Base-by-base conservation (phyloP, 1,140 invertebrate genomes). In the Proctacanthus coquilletti region DNA sequence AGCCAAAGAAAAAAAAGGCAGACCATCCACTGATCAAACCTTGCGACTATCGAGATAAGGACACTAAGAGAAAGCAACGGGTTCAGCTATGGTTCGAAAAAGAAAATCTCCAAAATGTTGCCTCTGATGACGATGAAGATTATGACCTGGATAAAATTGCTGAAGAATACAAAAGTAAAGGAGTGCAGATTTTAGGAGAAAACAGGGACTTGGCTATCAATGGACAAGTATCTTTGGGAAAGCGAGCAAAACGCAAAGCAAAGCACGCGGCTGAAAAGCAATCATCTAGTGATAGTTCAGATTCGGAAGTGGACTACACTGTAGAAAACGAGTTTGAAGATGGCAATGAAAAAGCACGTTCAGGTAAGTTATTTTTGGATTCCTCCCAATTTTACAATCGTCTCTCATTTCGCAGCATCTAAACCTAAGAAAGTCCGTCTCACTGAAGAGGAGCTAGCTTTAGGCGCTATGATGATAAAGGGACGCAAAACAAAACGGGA, bases 31-130 rank as follows among this genome's bases (percentile, higher is more conserved):
- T 94, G 0, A 65, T 94, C 8, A 86, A 84, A 11, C 85, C 89
- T 52, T 63, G 92, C 21, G 86, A 91, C 53, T 63, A 72, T 37
- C 70, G 77, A 14, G 75, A 82, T 38, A 77, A 77, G 45, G 70
- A 77, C 31, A 70, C 75, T 1, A 81, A 75, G 50, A 68, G 73
- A 25, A 63, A 75, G 29, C 72, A 78, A 40, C 86, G 84, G 60
- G 83, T 84, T 1, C 70, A 86, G 44, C 59, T 84, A 9, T 95
- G 88, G 87, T 94, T 93, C 58, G 77, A 86, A 48, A 86, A 87
- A 64, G 84, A 89, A 48, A 70, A 75, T 36, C 92, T 96, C 52
- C 82, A 86, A 53, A 73, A 81, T 48, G 59, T 91, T 21, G 75
- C 82, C 45, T 65, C 74, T 42, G 82, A 89, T 31, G 83, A 87